Evolutionary conservation across 2,113 vertebrate genomes (phyloP), one percentile per base, ranked within the genome.

Genomic region (Hippocampus abdominalis): DNA sequence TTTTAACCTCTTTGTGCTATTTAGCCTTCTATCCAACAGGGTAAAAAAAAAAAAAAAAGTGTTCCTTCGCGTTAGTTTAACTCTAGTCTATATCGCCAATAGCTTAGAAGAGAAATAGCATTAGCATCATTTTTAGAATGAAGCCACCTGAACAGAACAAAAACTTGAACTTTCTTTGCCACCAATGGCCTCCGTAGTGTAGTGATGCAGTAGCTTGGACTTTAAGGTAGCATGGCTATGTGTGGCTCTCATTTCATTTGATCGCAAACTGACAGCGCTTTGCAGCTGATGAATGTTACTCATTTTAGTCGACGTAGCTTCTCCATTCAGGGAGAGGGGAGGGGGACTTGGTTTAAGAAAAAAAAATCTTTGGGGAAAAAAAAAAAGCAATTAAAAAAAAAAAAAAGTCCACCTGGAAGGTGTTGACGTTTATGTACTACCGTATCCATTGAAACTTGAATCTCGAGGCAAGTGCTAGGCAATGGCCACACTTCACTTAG

Each of bases 151-250:
- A 81, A 83, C 87, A 78, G 84, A 87, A 79, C 89, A 85, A 91
- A 65, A 92, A 86, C 72, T 66, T 84, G 85, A 79, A 85, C 73
- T 66, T 72, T 8, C 67, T 75, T 79, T 68, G 44, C 91, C 85
- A 21, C 18, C 60, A 70, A 74, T 64, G 27, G 66, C 67, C 74
- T 68, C 40, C 39, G 66, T 91, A 91, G 89, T 89, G 83, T 92
- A 94, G 94, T 93, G 86, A 91, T 92, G 91, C 89, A 81, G 91
- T 95, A 95, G 95, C 95, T 94, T 95, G 94, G 95, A 94, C 95
- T 96, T 97, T 96, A 97, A 98, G 96, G 96, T 96, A 96, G 95
- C 95, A 97, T 97, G 96, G 95, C 94, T 95, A 32, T 32, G 92
- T 92, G 81, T 95, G 93, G 93, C 92, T 95, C 92, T 94, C 88